Evolutionary conservation across 2,797 vertebrate species (phyloP).

Genomic region (Macrochelys suwanniensis): DNA sequence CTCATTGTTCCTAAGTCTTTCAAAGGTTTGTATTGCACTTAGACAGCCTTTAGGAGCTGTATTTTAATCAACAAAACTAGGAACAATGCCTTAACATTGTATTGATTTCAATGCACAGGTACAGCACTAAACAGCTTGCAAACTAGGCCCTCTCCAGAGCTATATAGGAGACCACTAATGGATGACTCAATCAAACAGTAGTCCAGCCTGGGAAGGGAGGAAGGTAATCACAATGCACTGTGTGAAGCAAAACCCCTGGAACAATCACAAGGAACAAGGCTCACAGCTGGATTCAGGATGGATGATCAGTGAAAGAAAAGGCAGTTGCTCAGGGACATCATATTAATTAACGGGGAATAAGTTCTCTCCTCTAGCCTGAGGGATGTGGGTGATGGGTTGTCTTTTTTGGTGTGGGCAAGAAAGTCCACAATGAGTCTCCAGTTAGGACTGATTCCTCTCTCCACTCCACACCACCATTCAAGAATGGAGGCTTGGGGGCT

Average conservation of each 20-base stretch:
- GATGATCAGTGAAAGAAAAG: neutral
- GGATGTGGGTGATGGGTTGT: neutral
- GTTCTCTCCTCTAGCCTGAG: neutral
- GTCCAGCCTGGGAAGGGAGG: neutral
- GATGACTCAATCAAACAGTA: neutral
- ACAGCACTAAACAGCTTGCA: neutral
- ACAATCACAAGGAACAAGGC: neutral
- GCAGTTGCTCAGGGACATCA: neutral
- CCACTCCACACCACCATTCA: too few species aligned
- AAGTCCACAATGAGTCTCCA: neutral
- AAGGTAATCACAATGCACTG: neutral
- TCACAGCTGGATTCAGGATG: neutral
- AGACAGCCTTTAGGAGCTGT: neutral
- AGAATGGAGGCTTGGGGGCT: too few species aligned
- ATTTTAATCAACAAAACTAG: conserved; percentile 32
- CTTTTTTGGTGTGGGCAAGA: neutral
- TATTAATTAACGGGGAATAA: neutral
- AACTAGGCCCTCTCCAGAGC: neutral
- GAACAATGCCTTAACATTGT: neutral
- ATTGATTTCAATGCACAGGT: neutral
- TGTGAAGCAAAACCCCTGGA: neutral
- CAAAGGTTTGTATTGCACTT: conserved; percentile 11
- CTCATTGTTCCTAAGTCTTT: neutral
- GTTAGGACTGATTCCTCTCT: too few species aligned
- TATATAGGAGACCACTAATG: neutral